phyloP scores from a whole-genome alignment of 2,113 vertebrate species.

The Hiodon alosoides region DNA sequence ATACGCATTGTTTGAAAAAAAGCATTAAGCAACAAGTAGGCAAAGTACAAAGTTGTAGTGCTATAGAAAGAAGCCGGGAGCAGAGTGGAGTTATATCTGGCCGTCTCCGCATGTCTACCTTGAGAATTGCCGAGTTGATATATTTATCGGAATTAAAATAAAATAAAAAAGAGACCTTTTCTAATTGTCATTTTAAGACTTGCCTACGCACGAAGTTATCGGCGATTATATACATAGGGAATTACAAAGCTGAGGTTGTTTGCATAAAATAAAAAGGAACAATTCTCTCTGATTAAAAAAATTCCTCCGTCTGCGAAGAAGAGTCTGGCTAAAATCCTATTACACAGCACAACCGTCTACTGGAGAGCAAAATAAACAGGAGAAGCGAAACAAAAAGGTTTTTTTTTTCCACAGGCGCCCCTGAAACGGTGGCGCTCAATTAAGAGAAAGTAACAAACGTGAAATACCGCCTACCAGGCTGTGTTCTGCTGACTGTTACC shows the following conservation, averaged over 20 bases:
- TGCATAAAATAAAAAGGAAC: conserved; percentile 12
- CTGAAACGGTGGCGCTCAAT: conserved; percentile 11
- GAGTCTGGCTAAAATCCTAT: conserved; percentile 3
- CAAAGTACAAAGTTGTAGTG: conserved; percentile 11
- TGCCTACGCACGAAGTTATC: conserved; percentile 11
- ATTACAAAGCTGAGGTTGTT: conserved; percentile 11
- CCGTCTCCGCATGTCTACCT: conserved; percentile 10
- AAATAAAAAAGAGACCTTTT: conserved; percentile 12
- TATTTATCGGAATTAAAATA: conserved; percentile 12
- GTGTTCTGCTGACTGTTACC: conserved; percentile 8
- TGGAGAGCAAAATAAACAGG: conserved; percentile 9
- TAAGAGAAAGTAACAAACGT: conserved; percentile 10
- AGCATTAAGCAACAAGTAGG: conserved; percentile 11
- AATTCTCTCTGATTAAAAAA: conserved; percentile 9
- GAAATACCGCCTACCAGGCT: conserved; percentile 8
- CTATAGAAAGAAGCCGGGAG: conserved; percentile 11
- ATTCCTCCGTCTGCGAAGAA: not conserved
- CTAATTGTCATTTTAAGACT: conserved; percentile 12
- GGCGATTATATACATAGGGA: conserved; percentile 11
- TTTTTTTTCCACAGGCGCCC: not conserved
- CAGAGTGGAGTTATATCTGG: conserved; percentile 11
- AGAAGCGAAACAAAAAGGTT: too few relatives aligned
- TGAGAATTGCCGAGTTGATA: conserved; percentile 11
- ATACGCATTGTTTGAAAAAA: conserved; percentile 12
- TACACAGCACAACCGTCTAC: conserved; percentile 8